These are phyloP conservation scores for Lasioglossum calceatum DNA, from an alignment of 2,888 invertebrate species.

Conservation along the genomic window DNA sequence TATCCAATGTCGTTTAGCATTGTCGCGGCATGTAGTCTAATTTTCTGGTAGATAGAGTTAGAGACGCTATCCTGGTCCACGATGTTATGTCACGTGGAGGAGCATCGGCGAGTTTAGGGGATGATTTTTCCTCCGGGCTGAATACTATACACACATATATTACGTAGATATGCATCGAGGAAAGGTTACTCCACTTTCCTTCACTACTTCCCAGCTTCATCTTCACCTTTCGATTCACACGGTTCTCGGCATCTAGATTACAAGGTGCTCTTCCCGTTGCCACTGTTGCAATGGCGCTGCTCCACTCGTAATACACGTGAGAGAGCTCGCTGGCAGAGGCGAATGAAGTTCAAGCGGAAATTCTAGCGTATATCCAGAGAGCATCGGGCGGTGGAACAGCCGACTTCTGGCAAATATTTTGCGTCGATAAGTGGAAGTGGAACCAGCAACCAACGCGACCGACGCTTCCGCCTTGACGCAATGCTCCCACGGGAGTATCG, in stretches of 20 bases:
- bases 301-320: conserved; percentile 64
- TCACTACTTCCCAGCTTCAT: conserved; percentile 70
- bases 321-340: conserved; percentile 46
- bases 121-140: background rate
- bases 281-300: conserved; percentile 55
- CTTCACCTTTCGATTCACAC: conserved; percentile 77
- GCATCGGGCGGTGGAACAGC: background rate
- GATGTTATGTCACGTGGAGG: background rate
- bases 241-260: conserved; percentile 71
- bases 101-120: background rate
- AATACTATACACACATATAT: background rate
- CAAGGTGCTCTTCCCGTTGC: conserved; percentile 60
- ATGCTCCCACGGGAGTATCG: conserved; percentile 8
- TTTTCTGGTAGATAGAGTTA: background rate
- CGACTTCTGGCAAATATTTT: conserved; percentile 63
- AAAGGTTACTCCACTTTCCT: conserved; percentile 62
- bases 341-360: conserved; percentile 58
- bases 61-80: background rate
- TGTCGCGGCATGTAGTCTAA: background rate
- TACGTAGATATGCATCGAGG: conserved; percentile 48
- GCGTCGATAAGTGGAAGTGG: conserved; percentile 54
- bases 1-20: background rate
- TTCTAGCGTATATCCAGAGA: conserved; percentile 40
- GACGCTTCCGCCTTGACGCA: conserved; percentile 36
- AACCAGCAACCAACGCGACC: conserved; percentile 45